Conservation (phyloP, 2,888 invertebrate species). For the Neoascia interrupta region DNA sequence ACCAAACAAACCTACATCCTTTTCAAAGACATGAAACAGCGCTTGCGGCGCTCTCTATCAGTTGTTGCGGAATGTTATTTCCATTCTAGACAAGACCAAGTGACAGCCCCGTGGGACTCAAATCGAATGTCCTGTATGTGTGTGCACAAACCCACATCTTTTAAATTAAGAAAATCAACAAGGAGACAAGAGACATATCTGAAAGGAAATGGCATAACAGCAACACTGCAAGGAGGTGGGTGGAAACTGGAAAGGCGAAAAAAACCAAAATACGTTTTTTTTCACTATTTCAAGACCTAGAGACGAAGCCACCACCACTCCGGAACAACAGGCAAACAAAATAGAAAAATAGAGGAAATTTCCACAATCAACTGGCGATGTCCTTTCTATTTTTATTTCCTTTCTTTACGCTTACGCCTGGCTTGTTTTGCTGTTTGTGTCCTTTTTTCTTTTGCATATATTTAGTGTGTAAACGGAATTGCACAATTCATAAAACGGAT, state of each 20-base stretch:
- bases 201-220: slow-evolving; percentile 38
- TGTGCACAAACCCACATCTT: slow-evolving; percentile 46
- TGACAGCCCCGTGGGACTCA: slow-evolving; percentile 45
- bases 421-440: slow-evolving; percentile 25
- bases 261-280: slow-evolving; percentile 1
- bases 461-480: slow-evolving; percentile 36
- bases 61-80: slow-evolving; percentile 45
- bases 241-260: neutral
- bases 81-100: slow-evolving; percentile 31
- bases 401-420: too few species aligned
- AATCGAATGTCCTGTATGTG: slow-evolving; percentile 34
- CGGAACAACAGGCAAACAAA: slow-evolving; percentile 53
- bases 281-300: too few species aligned
- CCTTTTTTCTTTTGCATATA: slow-evolving; percentile 43
- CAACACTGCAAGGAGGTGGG: neutral
- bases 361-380: slow-evolving; percentile 64
- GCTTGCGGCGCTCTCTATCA: slow-evolving; percentile 27
- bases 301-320: too few species aligned
- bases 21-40: neutral
- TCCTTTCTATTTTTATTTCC: too few species aligned
- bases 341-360: slow-evolving; percentile 40
- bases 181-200: slow-evolving; percentile 33
- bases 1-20: slow-evolving; percentile 2
- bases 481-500: slow-evolving; percentile 66
- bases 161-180: slow-evolving; percentile 68